Conservation (phyloP, 2,888 invertebrate species). For the Eupithecia centaureata region DNA sequence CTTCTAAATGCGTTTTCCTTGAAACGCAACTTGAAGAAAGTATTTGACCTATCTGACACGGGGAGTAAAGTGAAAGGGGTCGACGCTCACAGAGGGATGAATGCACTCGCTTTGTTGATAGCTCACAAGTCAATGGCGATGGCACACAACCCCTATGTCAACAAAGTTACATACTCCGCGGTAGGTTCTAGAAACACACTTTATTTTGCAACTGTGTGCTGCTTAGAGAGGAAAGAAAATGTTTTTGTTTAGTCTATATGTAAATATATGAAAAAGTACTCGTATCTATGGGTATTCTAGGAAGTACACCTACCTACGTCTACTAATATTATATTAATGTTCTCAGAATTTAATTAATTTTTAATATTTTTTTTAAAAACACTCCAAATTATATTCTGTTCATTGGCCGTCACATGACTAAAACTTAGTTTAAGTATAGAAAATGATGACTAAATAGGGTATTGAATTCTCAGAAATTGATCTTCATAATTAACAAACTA, state of each 20-base stretch:
- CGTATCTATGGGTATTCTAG: background rate
- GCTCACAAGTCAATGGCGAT: slow-evolving; percentile 85
- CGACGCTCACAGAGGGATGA: slow-evolving; percentile 82
- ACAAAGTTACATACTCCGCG: slow-evolving; percentile 81
- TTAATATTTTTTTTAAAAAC: too few species aligned
- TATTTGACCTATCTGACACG: slow-evolving; percentile 72
- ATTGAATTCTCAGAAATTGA: background rate
- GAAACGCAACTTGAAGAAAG: slow-evolving; percentile 73
- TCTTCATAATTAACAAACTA: background rate
- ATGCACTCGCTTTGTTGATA: slow-evolving; percentile 80
- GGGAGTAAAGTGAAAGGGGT: slow-evolving; percentile 75
- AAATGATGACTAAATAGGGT: background rate
- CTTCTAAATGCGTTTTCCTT: slow-evolving; percentile 80
- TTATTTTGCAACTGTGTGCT: background rate
- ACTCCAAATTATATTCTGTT: background rate
- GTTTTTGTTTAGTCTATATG: too few species aligned
- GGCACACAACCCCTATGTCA: slow-evolving; percentile 83
- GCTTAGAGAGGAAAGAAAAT: background rate
- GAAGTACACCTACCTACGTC: too few species aligned
- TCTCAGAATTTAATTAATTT: too few species aligned
- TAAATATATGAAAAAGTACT: background rate
- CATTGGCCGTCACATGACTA: background rate
- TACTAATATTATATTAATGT: too few species aligned
- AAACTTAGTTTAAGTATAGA: background rate
- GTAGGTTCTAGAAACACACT: slow-evolving; percentile 60